These are phyloP conservation scores for Neodon shergylaensis DNA, from an alignment of 2,113 vertebrate species.

Conservation along the genomic window DNA sequence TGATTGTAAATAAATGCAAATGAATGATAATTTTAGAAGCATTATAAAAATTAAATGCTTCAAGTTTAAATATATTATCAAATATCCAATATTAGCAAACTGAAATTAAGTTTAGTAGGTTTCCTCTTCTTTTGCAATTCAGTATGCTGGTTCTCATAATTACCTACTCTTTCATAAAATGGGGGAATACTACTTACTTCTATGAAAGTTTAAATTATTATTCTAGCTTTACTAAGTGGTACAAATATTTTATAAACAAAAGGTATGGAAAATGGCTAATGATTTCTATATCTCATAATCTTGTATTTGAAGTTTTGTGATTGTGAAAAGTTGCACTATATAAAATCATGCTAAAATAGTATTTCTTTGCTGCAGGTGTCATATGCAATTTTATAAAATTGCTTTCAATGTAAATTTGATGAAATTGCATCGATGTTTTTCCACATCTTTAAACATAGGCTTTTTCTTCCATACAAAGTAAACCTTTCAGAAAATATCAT, in stretches of 20 bases:
- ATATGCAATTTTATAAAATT: neutral
- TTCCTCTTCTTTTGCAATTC: neutral
- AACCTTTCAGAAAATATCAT: neutral
- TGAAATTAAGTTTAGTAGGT: neutral
- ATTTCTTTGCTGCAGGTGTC: neutral
- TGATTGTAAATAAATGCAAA: neutral
- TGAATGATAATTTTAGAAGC: neutral
- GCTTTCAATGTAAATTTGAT: neutral
- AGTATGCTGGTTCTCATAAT: neutral
- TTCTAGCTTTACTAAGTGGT: neutral
- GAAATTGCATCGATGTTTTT: neutral
- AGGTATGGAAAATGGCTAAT: neutral
- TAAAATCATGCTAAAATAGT: neutral
- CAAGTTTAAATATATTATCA: neutral
- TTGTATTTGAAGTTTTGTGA: neutral
- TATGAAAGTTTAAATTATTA: neutral
- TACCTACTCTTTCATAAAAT: neutral
- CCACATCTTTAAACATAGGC: neutral
- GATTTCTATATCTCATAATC: neutral
- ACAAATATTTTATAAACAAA: neutral
- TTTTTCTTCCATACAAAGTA: neutral
- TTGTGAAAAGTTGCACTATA: neutral
- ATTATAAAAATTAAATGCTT: neutral
- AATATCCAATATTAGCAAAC: neutral
- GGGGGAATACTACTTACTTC: neutral